Evolutionary conservation across 1,140 invertebrate genomes (phyloP).

Genomic region (Proctacanthus coquilletti): DNA sequence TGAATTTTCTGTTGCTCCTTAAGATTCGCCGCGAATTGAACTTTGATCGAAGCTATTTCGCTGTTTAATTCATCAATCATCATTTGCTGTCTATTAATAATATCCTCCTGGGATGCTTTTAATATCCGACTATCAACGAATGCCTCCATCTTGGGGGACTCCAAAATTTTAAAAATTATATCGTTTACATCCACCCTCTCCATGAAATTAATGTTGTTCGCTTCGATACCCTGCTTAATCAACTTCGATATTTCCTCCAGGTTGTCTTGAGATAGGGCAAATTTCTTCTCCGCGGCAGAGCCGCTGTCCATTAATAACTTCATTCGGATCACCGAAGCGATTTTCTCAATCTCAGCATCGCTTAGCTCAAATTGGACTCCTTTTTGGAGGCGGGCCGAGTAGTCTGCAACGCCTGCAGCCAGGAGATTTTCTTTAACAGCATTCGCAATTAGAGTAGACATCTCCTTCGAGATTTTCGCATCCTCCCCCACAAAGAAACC

Average conservation of each 20-base stretch:
- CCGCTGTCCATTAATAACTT: constrained; percentile 6
- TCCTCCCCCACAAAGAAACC: too few species aligned
- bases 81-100: constrained; percentile 8
- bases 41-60: constrained; percentile 31
- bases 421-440: constrained; percentile 2
- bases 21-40: constrained; percentile 23
- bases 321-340: background rate
- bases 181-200: constrained; percentile 18
- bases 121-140: constrained; percentile 17
- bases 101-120: constrained; percentile 5
- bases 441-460: background rate
- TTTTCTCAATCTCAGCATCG: background rate
- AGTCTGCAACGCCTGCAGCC: background rate
- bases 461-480: background rate
- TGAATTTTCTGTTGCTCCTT: constrained; percentile 24
- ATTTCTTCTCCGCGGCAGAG: constrained; percentile 9
- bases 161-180: constrained; percentile 15
- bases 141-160: constrained; percentile 10
- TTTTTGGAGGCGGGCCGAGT: too few species aligned
- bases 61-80: constrained; percentile 27
- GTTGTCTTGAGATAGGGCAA: constrained; percentile 21
- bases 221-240: constrained; percentile 16
- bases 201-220: constrained; percentile 17
- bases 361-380: constrained; percentile 2
- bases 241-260: constrained; percentile 24